These are phyloP conservation scores for Harpalus rufipes DNA, from an alignment of 2,888 invertebrate genomes.

Conservation along the genomic window DNA sequence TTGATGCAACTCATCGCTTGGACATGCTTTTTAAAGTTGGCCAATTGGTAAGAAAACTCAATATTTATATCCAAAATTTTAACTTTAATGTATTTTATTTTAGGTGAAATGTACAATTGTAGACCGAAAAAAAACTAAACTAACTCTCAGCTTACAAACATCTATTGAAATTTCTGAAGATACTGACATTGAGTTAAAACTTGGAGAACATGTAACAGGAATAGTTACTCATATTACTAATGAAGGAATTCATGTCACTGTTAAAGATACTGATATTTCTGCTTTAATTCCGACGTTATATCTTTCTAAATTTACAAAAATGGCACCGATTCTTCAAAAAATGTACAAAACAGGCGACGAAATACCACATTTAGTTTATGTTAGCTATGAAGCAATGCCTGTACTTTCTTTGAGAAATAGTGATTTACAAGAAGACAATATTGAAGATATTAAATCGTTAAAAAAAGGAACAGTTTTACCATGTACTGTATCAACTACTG, in stretches of 20 bases:
- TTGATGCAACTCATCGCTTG: constrained; percentile 74
- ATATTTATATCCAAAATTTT: neutral
- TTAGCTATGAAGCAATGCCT: constrained; percentile 69
- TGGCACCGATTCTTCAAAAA: constrained; percentile 74
- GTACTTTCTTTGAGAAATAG: constrained; percentile 73
- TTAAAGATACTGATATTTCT: constrained; percentile 70
- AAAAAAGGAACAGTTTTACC: constrained; percentile 71
- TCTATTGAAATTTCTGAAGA: constrained; percentile 69
- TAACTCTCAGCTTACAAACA: constrained; percentile 77
- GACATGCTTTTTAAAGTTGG: constrained; percentile 80
- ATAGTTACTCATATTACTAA: constrained; percentile 73
- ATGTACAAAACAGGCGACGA: constrained; percentile 71
- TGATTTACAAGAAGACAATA: constrained; percentile 68
- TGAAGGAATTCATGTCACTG: constrained; percentile 75
- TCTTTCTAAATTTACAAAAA: constrained; percentile 74
- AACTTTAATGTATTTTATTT: constrained; percentile 12
- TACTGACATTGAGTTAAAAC: constrained; percentile 72
- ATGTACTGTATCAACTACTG: constrained; percentile 71
- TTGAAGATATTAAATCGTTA: constrained; percentile 70
- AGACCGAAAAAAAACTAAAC: constrained; percentile 75
- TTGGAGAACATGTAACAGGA: constrained; percentile 76
- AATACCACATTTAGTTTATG: constrained; percentile 73
- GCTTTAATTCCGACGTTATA: constrained; percentile 76
- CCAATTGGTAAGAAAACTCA: constrained; percentile 78
- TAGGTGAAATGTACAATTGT: constrained; percentile 80